Base-by-base conservation (phyloP, 2,797 vertebrate genomes). In the Numenius phaeopus region DNA sequence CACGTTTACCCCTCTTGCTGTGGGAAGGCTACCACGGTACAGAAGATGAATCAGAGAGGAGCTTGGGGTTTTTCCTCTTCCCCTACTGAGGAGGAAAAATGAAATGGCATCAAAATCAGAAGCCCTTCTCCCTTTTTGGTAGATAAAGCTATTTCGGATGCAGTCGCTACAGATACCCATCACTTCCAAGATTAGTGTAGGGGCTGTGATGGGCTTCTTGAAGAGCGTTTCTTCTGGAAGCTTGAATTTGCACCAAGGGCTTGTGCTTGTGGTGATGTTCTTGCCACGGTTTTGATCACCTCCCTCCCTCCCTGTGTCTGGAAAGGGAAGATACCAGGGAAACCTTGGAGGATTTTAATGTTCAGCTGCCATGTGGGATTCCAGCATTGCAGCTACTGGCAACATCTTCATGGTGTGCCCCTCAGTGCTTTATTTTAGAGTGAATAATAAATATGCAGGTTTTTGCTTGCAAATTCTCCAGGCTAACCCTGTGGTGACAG, bases 381-480 rank as follows among this genome's bases (percentile, higher is more conserved):
- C 89, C 89, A 30, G 47, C 26, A 26, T 88, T 92, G 89, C 85
- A 93, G 58, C 80, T 92, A n/a, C 93, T 91, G 93, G 87, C 89
- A 95, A 59, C 89, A 59, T 46, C 72, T 37, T 66, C 81, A 39
- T 23, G 0, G 0, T 32, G 42, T 86, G 81, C 69, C 58, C 58
- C 58, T 83, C 2, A 1, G n/a, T 8, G 2, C 72, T 72, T 75
- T 57, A 30, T 77, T 93, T 30, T 21, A 90, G 66, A 84, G 67
- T 42, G 42, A 49, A 55, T 90, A 58, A 55, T 52, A 72, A 21
- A 50, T 16, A n/a, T 19, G 0, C 27, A 5, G 59, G 59, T 46
- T 94, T 72, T 72, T 13, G 3, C 72, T 83, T 7, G 4, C 1
- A 20, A 9, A 40, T 54, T 91, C 77, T 94, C 75, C 50, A 44